Percentiles rank a stretch among this genome's conserved stretches.
phyloP scores from a whole-genome alignment of 2,113 vertebrate genomes.

The Saccopteryx leptura region DNA sequence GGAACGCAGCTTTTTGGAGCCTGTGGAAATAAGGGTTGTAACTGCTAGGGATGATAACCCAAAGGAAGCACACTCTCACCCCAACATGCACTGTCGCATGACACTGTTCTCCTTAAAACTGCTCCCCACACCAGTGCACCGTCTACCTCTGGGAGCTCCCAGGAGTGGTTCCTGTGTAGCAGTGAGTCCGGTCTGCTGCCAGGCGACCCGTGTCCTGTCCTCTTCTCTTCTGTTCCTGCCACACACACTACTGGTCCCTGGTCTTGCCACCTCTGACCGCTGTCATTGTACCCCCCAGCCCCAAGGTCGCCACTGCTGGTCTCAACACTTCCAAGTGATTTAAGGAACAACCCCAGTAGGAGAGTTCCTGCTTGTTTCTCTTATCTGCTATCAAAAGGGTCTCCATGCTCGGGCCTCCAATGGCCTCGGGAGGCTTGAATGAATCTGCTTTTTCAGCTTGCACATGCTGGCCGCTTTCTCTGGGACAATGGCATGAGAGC shows the following conservation, averaged over 20 bases:
- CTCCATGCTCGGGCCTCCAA: rapidly evolving
- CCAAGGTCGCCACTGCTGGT: background rate
- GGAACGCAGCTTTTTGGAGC: background rate
- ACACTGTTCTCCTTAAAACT: background rate
- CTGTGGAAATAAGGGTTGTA: background rate
- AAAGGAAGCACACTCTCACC: rapidly evolving
- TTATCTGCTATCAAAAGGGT: background rate
- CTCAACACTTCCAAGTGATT: background rate
- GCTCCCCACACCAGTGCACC: background rate
- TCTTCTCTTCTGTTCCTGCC: background rate
- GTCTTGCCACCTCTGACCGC: background rate
- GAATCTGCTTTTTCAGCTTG: background rate
- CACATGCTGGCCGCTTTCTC: rapidly evolving
- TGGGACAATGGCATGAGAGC: background rate
- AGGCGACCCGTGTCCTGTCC: background rate
- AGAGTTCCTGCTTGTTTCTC: background rate
- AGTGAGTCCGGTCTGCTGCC: rapidly evolving
- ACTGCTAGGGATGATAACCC: background rate
- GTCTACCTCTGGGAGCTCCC: background rate
- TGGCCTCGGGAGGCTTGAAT: background rate
- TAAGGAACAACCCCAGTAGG: background rate
- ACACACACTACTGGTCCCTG: rapidly evolving
- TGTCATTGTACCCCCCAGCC: rapidly evolving
- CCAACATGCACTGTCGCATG: rapidly evolving
- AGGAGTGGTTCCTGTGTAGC: background rate